Base-by-base conservation (phyloP, 2,888 invertebrate species). In the Dasypolia templi region DNA sequence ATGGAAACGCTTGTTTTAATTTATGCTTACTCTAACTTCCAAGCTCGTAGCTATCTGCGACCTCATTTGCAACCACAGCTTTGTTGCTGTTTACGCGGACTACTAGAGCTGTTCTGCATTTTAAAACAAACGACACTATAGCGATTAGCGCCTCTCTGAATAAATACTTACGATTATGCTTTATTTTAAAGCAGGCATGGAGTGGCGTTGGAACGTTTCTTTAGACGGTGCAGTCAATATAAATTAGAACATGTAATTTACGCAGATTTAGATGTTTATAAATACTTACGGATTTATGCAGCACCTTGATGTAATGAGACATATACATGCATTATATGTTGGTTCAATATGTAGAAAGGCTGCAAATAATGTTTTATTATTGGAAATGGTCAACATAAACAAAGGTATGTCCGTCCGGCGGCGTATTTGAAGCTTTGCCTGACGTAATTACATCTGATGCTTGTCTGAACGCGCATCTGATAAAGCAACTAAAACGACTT, bases 1-100 rank as follows among this genome's bases (percentile, higher is more conserved):
- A 95, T 94, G 91, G 91, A 92, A 94, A 94, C 91, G 92, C 94
- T 95, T 95, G 95, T 95, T 95, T 95, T 95, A 96, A 95, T 95
- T 95, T 96, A 95, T 95, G 95, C 95, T 94, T 92, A 93, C 92
- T 93, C 94, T 93, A 94, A 95, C 92, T 94, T 94, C 91, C 90
- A 90, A 92, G 94, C 90, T 89, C 89, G 89, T 90, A 91, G 93
- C 92, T 95, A 95, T 95, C 94, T 93, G 89, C 92, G 92, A 95
- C 94, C 94, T 94, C 94, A 94, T 95, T 95, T 94, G 92, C 92
- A 89, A 91, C 91, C 92, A 89, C 90, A 88, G 93, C 90, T 92
- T 92, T 93, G 92, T 93, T 92, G 90, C 91, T 91, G 92, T 93
- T 93, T 92, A 92, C 89, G 86, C 87, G 86, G 79, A 87, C 86